Base-by-base conservation (phyloP, 2,888 invertebrate genomes). In the Ashinkailepas kermadecensis region DNA sequence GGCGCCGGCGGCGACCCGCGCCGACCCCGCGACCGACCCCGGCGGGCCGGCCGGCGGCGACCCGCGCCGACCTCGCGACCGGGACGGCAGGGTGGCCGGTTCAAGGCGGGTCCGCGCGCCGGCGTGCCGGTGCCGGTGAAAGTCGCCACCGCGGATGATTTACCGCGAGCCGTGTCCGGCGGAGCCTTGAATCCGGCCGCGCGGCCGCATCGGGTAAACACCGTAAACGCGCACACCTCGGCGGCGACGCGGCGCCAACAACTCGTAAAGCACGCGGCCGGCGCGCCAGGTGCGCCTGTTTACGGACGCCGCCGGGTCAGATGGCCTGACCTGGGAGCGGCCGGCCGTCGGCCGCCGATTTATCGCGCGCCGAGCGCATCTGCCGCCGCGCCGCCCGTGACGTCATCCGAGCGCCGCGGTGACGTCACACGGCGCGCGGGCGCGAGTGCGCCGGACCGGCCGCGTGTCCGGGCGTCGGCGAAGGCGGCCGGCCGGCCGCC, bases 181-280 rank as follows among this genome's bases (percentile, higher is more conserved):
- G 18, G 56, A 54, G 56, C 74, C 74, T 74, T 74, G 74, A 56
- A 74, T 54, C 74, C 56, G 21, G 74, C 74, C 74, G 70, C 15
- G 15, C 21, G 21, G 74, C 39, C 59, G 59, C 74, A 21, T 21
- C 74, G 74, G 74, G 74, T 74, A 74, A 74, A 74, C 74, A 74
- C 74, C 74, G 21, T 74, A 74, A 74, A 74, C 54, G 74, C 74
- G 74, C 67, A 25, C 67, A 12, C 12, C n/a, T 12, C 25, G 67
- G 67, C 67, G n/a, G 74, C 56, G 10, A 12, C 74, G 21, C 54
- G 13, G 11, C 74, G 74, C 74, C 74, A 74, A 74, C 74, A 74
- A 74, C 74, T 74, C 74, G 74, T 74, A 74, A 74, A 74, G 74
- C 74, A 74, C 54, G 21, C 54, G 54, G 21, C 25, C 54, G 70